Conservation (phyloP, 1,140 invertebrate species). For the Dendrolimus kikuchii region DNA sequence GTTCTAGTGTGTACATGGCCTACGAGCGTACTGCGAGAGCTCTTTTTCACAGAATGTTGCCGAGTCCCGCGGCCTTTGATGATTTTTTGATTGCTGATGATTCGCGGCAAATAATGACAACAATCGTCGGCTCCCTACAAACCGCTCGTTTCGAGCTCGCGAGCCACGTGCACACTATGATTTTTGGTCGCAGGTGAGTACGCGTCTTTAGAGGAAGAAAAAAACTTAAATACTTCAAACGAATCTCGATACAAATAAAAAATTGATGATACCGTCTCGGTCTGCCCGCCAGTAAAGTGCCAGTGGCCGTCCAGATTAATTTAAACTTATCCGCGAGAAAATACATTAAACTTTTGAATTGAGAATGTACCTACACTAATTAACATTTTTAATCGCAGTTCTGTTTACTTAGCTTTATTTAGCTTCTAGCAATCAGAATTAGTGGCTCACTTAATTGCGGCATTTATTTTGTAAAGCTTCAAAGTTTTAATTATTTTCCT, state of each 20-base stretch:
- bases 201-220: too few relatives aligned
- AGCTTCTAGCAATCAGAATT: slow-evolving; percentile 31
- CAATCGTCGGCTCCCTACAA: too few relatives aligned
- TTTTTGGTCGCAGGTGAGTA: too few relatives aligned
- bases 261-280: slow-evolving; percentile 36
- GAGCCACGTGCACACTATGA: too few relatives aligned
- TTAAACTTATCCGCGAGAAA: slow-evolving; percentile 56
- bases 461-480: slow-evolving; percentile 7
- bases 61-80: too few relatives aligned
- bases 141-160: too few relatives aligned
- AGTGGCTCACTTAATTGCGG: slow-evolving; percentile 27
- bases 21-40: too few relatives aligned
- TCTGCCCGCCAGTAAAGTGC: slow-evolving; percentile 26
- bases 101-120: too few relatives aligned
- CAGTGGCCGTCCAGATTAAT: slow-evolving; percentile 49
- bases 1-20: too few relatives aligned
- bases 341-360: slow-evolving; percentile 48
- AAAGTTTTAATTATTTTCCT: slow-evolving; percentile 1
- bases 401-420: slow-evolving; percentile 34
- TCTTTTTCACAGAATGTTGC: too few relatives aligned
- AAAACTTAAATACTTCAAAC: not conserved
- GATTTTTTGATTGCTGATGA: too few relatives aligned
- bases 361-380: slow-evolving; percentile 37
- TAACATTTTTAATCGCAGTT: slow-evolving; percentile 53
- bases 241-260: slow-evolving; percentile 48